phyloP scores from a whole-genome alignment of 2,113 vertebrate genomes.

The Albula goreensis region DNA sequence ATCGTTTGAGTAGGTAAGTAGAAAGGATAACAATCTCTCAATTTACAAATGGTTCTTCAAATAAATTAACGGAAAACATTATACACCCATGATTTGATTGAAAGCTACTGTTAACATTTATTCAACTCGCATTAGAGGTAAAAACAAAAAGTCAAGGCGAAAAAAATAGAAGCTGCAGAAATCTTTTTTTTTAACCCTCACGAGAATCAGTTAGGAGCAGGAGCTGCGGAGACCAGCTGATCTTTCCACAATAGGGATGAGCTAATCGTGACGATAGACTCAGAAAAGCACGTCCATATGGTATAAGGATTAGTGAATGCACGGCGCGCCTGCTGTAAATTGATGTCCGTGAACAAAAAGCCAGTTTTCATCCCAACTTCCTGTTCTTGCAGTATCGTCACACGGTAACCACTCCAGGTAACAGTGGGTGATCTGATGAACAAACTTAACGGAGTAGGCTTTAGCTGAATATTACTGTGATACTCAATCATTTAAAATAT shows the following conservation, averaged over 20 bases:
- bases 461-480: background rate
- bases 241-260: background rate
- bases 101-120: background rate
- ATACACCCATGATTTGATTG: background rate
- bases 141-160: conserved; percentile 1
- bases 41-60: background rate
- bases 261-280: background rate
- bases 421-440: background rate
- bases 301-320: background rate
- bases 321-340: background rate
- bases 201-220: background rate
- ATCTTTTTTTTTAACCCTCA: background rate
- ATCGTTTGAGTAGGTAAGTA: background rate
- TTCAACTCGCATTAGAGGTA: background rate
- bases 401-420: conserved; percentile 1
- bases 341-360: background rate
- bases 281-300: background rate
- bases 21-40: conserved; percentile 4
- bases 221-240: background rate
- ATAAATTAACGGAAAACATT: background rate
- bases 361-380: conserved; percentile 28
- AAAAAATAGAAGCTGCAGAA: conserved; percentile 1
- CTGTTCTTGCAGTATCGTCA: background rate
- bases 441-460: background rate
- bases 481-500: background rate